Base-by-base conservation (phyloP, 64 coral and sea anemone genomes). In the Montipora capricornis region DNA sequence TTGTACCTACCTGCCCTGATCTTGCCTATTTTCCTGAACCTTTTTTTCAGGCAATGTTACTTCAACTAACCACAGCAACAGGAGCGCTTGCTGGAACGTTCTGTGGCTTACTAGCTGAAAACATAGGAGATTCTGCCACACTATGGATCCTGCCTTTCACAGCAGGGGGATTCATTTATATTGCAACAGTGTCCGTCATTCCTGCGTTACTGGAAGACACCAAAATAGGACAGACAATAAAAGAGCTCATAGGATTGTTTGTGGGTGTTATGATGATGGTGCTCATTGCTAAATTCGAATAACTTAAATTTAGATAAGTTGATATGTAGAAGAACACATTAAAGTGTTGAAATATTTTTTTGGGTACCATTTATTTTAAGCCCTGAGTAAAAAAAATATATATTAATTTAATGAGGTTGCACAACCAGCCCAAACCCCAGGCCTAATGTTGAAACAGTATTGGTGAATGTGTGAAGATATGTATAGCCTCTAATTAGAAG, bases 191-290 rank as follows among this genome's bases (percentile, higher is more conserved):
- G 53, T 98, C 97, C 24, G 97, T 98, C 44, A 98, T 98, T 13
- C 97, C 97, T 67, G 97, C 96, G 76, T 80, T 98, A 70, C 68
- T 98, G 60, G 97, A 88, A 22, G 97, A 98, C 83, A 93, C 94
- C 52, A 98, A 98, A 75, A 19, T 98, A 52, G 95, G 94, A 79
- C 97, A 98, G 73, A 96, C 97, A 12, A 94, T 98, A 16, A 98
- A 98, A 82, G 97, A 98, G 84, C 92, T 98, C 44, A 8, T 98
- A 49, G 97, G 88, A 79, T 92, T 98, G 20, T 90, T 98, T 78
- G 87, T 92, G 3, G 97, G 97, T 22, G 97, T 98, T 20, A 91
- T 95, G 59, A 98, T 98, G 97, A 98, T 98, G 97, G 97, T 98
- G 16, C 50, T 98, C 14, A 98, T 98, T 84, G 97, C 94, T 22